Base-by-base conservation (phyloP, 2,113 vertebrate species). In the Pimephales promelas region DNA sequence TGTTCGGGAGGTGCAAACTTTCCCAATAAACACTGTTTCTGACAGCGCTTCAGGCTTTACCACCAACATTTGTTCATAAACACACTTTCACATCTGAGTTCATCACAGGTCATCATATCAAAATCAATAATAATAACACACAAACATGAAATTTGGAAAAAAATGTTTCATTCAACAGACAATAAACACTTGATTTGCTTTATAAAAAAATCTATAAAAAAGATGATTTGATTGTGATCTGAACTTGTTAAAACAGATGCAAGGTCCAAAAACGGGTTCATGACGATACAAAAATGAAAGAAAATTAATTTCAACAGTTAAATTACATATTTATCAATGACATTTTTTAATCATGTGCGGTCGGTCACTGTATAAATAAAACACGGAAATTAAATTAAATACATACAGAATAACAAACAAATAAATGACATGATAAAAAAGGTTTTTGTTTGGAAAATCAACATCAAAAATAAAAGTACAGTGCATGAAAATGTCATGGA, bases 341-440 rank as follows among this genome's bases (percentile, higher is more conserved):
- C 90, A 91, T 89, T 79, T 86, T 90, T 82, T 85, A 87, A 88
- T 92, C 93, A 93, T 94, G 93, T 94, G 93, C 91, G 91, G 88
- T 92, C 91, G 91, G 88, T 92, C 91, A 92, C 89, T 72, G 90
- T 91, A 94, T 94, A 95, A 94, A 95, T 94, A 94, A 93, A 92
- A 92, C 85, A 88, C 75, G 88, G 87, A 79, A 88, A 89, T 93
- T 93, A 94, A 94, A 93, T 94, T 94, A 94, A 93, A 94, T 92
- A 93, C 87, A 82, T 68, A 91, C 86, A 89, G 59, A 87, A 78
- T 52, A 84, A 70, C 40, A 86, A 52, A 82, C 73, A 88, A 86
- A 86, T 81, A 64, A 36, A 47, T 85, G 85, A 61, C 20, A 14
- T 47, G 84, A 81, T 83, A 83, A 40, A 84, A 89, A 88, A 72